Percentiles rank a stretch among this genome's conserved stretches.
phyloP scores from a whole-genome alignment of 2,113 vertebrate genomes.

The Alouatta palliata region DNA sequence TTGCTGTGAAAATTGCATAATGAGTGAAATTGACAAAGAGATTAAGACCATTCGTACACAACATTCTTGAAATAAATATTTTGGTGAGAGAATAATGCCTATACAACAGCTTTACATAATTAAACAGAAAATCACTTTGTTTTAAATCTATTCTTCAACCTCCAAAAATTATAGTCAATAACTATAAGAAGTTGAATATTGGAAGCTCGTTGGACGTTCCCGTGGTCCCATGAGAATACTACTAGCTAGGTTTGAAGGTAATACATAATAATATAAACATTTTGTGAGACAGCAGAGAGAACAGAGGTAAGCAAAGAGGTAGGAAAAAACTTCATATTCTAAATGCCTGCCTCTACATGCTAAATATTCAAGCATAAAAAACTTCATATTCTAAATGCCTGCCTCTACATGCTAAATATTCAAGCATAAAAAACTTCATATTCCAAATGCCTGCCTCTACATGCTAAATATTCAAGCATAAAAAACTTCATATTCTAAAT shows the following conservation, averaged over 20 bases:
- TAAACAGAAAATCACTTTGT: neutral
- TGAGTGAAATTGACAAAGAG: neutral
- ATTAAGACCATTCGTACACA: neutral
- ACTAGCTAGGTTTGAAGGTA: neutral
- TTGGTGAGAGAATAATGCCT: neutral
- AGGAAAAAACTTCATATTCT: neutral
- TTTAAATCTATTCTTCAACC: neutral
- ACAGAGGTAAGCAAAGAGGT: neutral
- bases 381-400: neutral
- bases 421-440: too few species aligned
- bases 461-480: too few species aligned
- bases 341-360: neutral
- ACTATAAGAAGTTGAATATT: neutral
- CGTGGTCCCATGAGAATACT: neutral
- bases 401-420: neutral
- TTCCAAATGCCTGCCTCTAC: too few species aligned
- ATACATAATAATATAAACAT: neutral
- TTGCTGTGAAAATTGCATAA: neutral
- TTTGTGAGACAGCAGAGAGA: neutral
- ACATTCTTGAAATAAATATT: conserved; percentile 28
- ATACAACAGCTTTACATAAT: neutral
- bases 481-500: neutral
- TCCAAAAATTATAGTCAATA: neutral
- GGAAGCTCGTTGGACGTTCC: neutral
- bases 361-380: neutral